These are phyloP conservation scores for Campylorhamphus procurvoides DNA, from an alignment of 2,113 vertebrate species.

Conservation along the genomic window DNA sequence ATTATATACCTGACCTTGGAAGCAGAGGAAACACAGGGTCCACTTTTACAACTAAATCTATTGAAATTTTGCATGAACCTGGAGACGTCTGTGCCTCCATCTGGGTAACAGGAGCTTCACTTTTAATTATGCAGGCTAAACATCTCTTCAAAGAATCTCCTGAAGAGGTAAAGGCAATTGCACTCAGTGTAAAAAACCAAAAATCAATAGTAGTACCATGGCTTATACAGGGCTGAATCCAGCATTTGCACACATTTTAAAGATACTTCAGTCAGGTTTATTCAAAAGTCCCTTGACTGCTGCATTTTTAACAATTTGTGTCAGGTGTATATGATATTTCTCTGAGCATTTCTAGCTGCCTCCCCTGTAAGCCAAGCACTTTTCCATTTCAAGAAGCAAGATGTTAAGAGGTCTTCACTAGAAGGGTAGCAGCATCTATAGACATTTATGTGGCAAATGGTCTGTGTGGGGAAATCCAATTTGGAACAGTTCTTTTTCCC, in stretches of 20 bases:
- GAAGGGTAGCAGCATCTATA: neutral
- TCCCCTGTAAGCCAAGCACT: neutral
- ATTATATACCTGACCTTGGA: neutral
- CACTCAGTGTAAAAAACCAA: neutral
- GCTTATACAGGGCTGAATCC: neutral
- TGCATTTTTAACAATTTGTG: neutral
- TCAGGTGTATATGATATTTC: neutral
- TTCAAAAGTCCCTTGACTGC: neutral
- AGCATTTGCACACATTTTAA: neutral
- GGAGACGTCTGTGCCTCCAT: neutral
- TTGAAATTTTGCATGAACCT: neutral
- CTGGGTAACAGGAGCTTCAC: neutral
- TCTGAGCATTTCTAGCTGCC: neutral
- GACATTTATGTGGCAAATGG: neutral
- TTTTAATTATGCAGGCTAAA: neutral
- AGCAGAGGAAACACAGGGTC: neutral
- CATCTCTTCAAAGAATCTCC: neutral
- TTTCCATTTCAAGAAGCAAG: neutral
- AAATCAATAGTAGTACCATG: neutral
- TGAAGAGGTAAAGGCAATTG: neutral
- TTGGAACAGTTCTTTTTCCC: neutral
- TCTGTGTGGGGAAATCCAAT: neutral
- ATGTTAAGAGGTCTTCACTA: neutral
- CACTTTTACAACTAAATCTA: neutral
- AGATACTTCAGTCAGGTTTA: neutral